Base-by-base conservation (phyloP, 2,797 vertebrate genomes). In the Cyprinodon diabolis region DNA sequence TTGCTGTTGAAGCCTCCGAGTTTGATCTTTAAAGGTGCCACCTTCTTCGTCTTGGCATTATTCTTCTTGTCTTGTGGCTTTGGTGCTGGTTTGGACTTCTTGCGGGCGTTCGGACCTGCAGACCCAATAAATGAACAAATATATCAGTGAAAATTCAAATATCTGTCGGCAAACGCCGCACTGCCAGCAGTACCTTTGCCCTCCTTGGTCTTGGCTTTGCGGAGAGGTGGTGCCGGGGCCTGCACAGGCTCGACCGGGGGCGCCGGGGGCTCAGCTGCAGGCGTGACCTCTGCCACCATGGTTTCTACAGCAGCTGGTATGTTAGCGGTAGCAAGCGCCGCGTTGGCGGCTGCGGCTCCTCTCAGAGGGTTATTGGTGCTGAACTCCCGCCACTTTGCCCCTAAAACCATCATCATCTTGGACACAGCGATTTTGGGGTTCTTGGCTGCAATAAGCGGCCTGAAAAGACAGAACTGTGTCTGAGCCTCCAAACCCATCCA, bases 401-500 rank as follows among this genome's bases (percentile, higher is more conserved):
- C 98, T 73, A 99, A 75, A 49, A 99, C 98, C 98, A 99, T 98
- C 97, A 99, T 99, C 98, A 99, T 99, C 93, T 99, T 99, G 7
- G 98, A 99, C 66, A 99, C 97, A 0, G 97, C 97, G 56, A 99
- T 99, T 93, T 99, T 99, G 76, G 98, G 98, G 90, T 99, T 99
- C 91, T 98, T 99, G 74, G 97, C 97, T 77, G 98, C 97, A 3
- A 99, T 99, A 67, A 99, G 97, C 4, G 97, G 98, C 86, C 98
- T 99, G 87, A 14, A 49, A 72, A 13, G 9, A 30, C 14, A 25
- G 8, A 2, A 19, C 0, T 8, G 2, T 30, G 13, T 37, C 23
- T 57, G 40, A 48, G 2, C 17, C 35, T 48, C 6, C n/a, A 17
- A n/a, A 55, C 15, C 1, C 2, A 12, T 13, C 23, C 25, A 7